Evolutionary conservation across 2,113 vertebrate species (phyloP).

Genomic region (Notarius quadriscutis): DNA sequence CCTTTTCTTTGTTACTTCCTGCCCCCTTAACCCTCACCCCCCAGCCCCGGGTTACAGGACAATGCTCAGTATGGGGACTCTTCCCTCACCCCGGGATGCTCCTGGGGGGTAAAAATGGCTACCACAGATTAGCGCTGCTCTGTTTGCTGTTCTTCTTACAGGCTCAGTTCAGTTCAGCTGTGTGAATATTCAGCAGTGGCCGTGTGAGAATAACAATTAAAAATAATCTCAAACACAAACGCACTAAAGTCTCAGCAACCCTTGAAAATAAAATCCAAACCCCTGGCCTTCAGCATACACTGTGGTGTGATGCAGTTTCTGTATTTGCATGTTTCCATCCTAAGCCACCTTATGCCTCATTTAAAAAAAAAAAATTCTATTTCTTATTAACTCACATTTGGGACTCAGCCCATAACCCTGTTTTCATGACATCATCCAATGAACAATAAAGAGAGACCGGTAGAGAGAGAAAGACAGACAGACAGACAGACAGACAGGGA

Average conservation of each 20-base stretch:
- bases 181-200: slow-evolving; percentile 17
- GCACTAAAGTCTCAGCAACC: neutral
- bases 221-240: slow-evolving; percentile 38
- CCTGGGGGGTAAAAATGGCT: slow-evolving; percentile 30
- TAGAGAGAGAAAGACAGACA: neutral
- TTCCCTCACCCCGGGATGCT: slow-evolving; percentile 34
- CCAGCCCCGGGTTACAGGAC: neutral
- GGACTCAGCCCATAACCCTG: neutral
- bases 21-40: slow-evolving; percentile 27
- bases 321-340: neutral
- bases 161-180: neutral
- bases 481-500: neutral
- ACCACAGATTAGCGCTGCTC: neutral
- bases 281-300: neutral
- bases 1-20: neutral
- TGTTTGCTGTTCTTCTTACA: slow-evolving; percentile 33
- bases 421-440: neutral
- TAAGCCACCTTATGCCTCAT: neutral
- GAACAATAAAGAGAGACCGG: neutral
- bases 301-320: neutral
- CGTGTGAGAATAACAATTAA: neutral
- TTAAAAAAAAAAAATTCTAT: neutral
- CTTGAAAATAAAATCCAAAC: neutral
- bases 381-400: neutral
- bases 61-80: slow-evolving; percentile 22